These are phyloP conservation scores for Sus cebifrons DNA, from an alignment of 2,797 vertebrate species.

Conservation along the genomic window DNA sequence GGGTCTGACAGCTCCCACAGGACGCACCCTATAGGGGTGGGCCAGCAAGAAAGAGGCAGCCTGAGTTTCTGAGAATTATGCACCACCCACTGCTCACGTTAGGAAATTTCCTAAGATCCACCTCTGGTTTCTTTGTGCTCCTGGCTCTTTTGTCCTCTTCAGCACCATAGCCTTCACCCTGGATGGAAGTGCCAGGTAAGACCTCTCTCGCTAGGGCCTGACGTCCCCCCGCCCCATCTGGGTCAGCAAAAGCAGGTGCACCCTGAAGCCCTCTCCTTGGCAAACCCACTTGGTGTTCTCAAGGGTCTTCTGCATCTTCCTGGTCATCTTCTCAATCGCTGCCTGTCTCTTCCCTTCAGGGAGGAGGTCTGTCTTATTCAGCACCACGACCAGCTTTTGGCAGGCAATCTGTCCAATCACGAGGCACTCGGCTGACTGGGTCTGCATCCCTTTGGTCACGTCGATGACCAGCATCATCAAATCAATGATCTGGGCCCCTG, in stretches of 20 bases:
- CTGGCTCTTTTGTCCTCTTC: background rate
- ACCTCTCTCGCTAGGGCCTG: background rate
- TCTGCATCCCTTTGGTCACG: slow-evolving; percentile 98
- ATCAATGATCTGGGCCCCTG: slow-evolving; percentile 99
- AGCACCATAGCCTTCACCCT: background rate
- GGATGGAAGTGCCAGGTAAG: background rate
- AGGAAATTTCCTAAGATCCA: background rate
- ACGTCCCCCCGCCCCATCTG: too few species aligned
- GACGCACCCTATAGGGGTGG: background rate
- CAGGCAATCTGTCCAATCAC: slow-evolving; percentile 98
- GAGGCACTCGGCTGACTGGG: slow-evolving; percentile 98
- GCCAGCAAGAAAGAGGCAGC: background rate
- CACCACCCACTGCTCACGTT: background rate
- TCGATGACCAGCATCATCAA: slow-evolving; percentile 99
- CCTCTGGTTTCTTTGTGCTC: background rate
- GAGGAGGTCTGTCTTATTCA: slow-evolving; percentile 98
- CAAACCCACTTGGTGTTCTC: slow-evolving; percentile 96
- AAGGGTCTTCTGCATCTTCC: slow-evolving; percentile 98
- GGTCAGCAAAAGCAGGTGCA: background rate
- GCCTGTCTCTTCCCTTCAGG: slow-evolving; percentile 94
- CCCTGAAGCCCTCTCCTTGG: background rate
- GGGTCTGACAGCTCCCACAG: background rate
- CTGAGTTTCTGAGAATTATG: background rate
- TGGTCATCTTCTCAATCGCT: slow-evolving; percentile 97
- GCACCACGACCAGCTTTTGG: slow-evolving; percentile 96